These are phyloP conservation scores for Drosophila grimshawi DNA, from an alignment of 1,140 invertebrate species.

Conservation along the genomic window DNA sequence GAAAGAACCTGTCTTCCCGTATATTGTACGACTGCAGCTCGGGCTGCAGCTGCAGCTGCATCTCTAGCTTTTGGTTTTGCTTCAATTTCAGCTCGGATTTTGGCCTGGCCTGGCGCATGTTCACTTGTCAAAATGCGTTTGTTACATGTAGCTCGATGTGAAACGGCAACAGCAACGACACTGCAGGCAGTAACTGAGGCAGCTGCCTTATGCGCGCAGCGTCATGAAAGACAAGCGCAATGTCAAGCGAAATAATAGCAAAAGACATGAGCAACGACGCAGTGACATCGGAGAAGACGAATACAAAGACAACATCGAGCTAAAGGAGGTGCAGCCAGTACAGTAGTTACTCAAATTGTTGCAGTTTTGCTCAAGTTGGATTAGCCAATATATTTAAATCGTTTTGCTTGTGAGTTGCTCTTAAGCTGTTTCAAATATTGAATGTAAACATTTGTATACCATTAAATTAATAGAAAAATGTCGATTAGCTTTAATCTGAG, in stretches of 20 bases:
- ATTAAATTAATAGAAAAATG: too few species aligned
- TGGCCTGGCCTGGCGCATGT: conserved; percentile 63
- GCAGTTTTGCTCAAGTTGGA: too few species aligned
- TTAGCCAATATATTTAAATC: too few species aligned
- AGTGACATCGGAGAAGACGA: conserved; percentile 13
- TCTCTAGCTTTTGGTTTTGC: conserved; percentile 2
- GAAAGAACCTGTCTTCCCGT: conserved; percentile 65
- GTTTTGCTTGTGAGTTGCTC: too few species aligned
- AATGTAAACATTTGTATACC: too few species aligned
- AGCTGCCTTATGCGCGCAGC: conserved; percentile 71
- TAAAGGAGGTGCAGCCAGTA: conserved; percentile 23
- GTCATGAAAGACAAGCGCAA: conserved; percentile 76
- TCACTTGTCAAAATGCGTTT: conserved; percentile 81
- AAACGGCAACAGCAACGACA: conserved; percentile 21
- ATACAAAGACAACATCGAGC: conserved; percentile 15
- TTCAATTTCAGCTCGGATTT: conserved; percentile 30
- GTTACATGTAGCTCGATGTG: conserved; percentile 79
- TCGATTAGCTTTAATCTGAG: too few species aligned
- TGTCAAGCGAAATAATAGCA: conserved; percentile 77
- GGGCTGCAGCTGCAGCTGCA: conserved; percentile 34
- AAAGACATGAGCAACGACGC: conserved; percentile 62
- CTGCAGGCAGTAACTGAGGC: conserved; percentile 39
- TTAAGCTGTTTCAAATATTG: too few species aligned
- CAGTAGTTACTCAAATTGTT: neutral
- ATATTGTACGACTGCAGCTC: conserved; percentile 63